Base-by-base conservation (phyloP, 2,888 invertebrate species). In the Tinea trinotella region DNA sequence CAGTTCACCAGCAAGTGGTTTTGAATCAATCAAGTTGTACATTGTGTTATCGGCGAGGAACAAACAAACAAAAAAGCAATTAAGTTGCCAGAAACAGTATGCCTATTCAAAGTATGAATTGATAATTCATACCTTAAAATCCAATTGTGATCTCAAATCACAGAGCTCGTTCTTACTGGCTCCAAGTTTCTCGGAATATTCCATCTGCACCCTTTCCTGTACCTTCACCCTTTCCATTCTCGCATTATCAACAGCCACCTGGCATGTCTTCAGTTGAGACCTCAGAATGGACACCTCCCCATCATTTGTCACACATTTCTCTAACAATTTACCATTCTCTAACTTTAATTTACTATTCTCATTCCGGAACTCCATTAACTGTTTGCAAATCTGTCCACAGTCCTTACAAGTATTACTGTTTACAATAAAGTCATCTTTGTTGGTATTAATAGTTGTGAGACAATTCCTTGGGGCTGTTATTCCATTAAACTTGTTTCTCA, bases 211-310 rank as follows among this genome's bases (percentile, higher is more conserved):
- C 59, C 79, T 79, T 58, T 87, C 85, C 54, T 82, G 79, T 22
- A 71, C 72, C 55, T 76, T 79, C 0, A 86, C 70, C 57, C 77
- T 77, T 48, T 87, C 84, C 56, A 84, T 56, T 44, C 81, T 62
- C 0, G 82, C 87, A 61, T 72, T 75, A 56, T 87, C 86, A 9
- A 77, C 72, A 0, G 80, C 71, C 0, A 68, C 61, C 60, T 85
- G 87, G 53, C 75, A 75, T 19, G 81, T 75, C 58, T 87, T 86
- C 54, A 89, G 62, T 64, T 89, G 88, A 1, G 79, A 79, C 10
- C 89, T 69, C 55, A 90, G 65, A 61, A 89, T 88, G 3, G 87
- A 79, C 0, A 87, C 84, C 64, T 90, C 89, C 0, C 88, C 89
- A 62, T 88, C 88, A 61, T 88, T 89, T 0, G 86, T 87, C 0